A percentile compares a stretch with the other conserved stretches of the same genome.
These are phyloP conservation scores for Nomada goodeniana DNA, from an alignment of 2,888 invertebrate species.

Conservation along the genomic window DNA sequence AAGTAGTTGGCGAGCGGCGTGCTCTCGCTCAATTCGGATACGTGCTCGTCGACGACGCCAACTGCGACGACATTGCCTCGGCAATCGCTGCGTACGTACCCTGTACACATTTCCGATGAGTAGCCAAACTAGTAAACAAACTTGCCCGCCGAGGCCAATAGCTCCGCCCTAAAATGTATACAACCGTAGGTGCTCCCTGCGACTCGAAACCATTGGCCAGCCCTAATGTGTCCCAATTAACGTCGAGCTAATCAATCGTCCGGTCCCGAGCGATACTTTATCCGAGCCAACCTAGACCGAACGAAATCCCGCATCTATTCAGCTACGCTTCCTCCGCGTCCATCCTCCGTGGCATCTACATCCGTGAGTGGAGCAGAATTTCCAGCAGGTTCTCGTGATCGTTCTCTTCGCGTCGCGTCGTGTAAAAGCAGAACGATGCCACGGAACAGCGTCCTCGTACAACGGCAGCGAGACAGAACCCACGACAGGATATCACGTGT, in stretches of 20 bases:
- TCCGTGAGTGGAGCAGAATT: conserved; percentile 29
- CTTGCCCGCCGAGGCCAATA: too few relatives aligned
- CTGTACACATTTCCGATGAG: not conserved
- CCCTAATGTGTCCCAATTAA: conserved; percentile 17
- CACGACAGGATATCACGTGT: conserved; percentile 71
- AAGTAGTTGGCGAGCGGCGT: conserved; percentile 55
- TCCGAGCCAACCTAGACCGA: not conserved
- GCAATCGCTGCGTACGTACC: not conserved
- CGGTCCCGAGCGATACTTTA: conserved; percentile 11
- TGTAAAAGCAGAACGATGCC: conserved; percentile 48
- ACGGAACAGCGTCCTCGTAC: conserved; percentile 56
- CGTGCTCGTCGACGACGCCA: conserved; percentile 37
- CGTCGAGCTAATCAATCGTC: conserved; percentile 16
- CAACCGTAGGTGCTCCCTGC: not conserved
- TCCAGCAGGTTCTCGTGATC: conserved; percentile 46
- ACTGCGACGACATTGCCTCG: conserved; percentile 1
- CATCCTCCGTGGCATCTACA: conserved; percentile 21
- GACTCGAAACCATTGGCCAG: not conserved
- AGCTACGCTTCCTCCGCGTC: conserved; percentile 17
- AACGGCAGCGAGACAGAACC: conserved; percentile 53
- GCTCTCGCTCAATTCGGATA: conserved; percentile 57
- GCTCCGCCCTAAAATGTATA: too few relatives aligned
- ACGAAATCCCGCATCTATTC: conserved; percentile 31
- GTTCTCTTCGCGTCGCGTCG: conserved; percentile 46
- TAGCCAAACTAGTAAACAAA: too few relatives aligned